Percentiles rank a stretch among this genome's conserved stretches.
phyloP scores from a whole-genome alignment of 2,888 invertebrate species.

The Neoscelio sp. region DNA sequence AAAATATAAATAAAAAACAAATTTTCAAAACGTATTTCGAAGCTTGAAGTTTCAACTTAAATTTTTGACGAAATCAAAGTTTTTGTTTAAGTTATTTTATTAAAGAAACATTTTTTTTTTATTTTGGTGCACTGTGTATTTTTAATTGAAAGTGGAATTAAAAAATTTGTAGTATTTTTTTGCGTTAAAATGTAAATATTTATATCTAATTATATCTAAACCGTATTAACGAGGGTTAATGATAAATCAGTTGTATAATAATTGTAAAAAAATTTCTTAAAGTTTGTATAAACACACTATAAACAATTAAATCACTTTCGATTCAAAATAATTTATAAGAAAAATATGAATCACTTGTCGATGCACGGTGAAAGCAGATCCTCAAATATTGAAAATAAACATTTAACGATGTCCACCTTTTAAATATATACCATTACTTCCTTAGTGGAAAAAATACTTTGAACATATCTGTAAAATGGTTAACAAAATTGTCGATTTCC shows the following conservation, averaged over 20 bases:
- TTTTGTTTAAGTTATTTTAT: no score
- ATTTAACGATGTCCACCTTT: constrained; percentile 41
- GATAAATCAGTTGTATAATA: constrained; percentile 1
- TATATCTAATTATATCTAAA: background rate
- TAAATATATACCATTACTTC: constrained; percentile 29
- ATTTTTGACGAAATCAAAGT: no score
- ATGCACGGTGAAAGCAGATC: constrained; percentile 58
- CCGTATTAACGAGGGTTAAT: constrained; percentile 9
- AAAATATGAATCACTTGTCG: constrained; percentile 47
- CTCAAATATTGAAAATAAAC: constrained; percentile 42
- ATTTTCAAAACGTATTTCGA: no score
- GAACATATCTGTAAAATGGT: background rate
- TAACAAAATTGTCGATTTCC: background rate
- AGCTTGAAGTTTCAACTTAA: no score
- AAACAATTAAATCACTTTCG: constrained; percentile 47
- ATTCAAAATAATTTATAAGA: constrained; percentile 53
- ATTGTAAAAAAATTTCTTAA: background rate
- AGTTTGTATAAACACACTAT: no score
- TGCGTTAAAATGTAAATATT: no score
- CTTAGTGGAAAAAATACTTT: background rate
- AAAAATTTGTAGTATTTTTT: no score
- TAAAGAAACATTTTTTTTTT: no score
- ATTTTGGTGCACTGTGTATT: no score
- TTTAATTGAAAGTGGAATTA: no score
- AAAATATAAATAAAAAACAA: no score